Evolutionary conservation across 2,888 invertebrate species (phyloP).

Genomic region (Morpho deidamia): DNA sequence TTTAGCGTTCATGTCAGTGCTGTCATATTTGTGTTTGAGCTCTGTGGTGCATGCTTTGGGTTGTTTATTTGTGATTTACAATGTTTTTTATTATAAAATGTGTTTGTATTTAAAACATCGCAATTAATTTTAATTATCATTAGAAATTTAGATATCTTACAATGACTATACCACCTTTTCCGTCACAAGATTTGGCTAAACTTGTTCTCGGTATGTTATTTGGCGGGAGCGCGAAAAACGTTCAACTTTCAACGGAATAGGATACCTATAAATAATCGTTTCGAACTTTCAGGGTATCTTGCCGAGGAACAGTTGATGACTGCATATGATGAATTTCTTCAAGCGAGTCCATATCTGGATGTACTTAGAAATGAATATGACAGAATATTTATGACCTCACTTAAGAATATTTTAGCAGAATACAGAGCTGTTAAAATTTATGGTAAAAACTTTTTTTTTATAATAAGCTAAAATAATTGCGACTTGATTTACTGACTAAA

Average conservation of each 20-base stretch:
- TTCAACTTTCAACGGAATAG: too few relatives aligned
- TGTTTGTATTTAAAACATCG: not conserved
- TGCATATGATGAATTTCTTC: conserved; percentile 70
- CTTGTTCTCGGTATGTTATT: conserved; percentile 63
- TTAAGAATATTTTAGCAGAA: conserved; percentile 66
- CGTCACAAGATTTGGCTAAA: conserved; percentile 66
- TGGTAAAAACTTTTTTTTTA: conserved; percentile 38
- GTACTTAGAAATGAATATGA: conserved; percentile 67
- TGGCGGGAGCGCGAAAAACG: conserved; percentile 58
- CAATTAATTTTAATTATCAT: not conserved
- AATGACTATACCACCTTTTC: conserved; percentile 65
- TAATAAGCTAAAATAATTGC: too few relatives aligned
- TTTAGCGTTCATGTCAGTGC: too few relatives aligned
- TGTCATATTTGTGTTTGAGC: conserved; percentile 10
- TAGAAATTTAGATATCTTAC: conserved; percentile 4
- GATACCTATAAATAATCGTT: not conserved
- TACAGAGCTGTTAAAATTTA: conserved; percentile 69
- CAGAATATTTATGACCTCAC: conserved; percentile 69
- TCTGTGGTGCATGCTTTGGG: conserved; percentile 3
- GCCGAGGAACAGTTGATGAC: conserved; percentile 72
- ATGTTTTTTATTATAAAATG: conserved; percentile 16
- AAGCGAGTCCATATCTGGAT: conserved; percentile 68
- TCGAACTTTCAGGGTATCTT: conserved; percentile 53
- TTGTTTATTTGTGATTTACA: conserved; percentile 1
- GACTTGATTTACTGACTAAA: too few relatives aligned